phyloP scores from a whole-genome alignment of 2,113 vertebrate species.

The Heteronetta atricapilla region DNA sequence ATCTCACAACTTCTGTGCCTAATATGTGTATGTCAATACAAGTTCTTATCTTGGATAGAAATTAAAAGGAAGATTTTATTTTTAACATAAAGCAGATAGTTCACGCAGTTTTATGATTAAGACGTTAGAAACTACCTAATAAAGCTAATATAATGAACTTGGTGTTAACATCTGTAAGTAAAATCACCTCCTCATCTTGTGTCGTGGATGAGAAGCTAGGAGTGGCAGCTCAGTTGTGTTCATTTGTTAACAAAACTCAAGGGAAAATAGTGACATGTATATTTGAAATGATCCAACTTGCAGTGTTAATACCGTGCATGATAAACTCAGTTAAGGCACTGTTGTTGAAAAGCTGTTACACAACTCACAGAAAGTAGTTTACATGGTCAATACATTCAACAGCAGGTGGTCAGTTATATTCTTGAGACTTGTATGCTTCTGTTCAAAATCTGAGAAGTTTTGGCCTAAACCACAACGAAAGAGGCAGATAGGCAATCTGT shows the following conservation, averaged over 20 bases:
- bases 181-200: neutral
- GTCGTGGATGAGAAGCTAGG: neutral
- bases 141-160: neutral
- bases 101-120: neutral
- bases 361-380: neutral
- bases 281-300: neutral
- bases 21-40: neutral
- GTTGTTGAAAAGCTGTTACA: neutral
- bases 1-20: neutral
- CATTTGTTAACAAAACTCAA: neutral
- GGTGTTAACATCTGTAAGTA: neutral
- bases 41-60: neutral
- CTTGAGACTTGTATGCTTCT: neutral
- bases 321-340: neutral
- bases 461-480: constrained; percentile 17
- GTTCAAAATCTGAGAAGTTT: neutral
- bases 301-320: accelerated
- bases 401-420: neutral
- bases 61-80: neutral
- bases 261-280: neutral
- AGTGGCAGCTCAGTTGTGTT: neutral
- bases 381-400: neutral
- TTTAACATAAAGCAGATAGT: neutral
- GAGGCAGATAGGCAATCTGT: neutral
- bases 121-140: neutral